Evolutionary conservation across 2,113 vertebrate genomes (phyloP).

Genomic region (Marmota flaviventris): DNA sequence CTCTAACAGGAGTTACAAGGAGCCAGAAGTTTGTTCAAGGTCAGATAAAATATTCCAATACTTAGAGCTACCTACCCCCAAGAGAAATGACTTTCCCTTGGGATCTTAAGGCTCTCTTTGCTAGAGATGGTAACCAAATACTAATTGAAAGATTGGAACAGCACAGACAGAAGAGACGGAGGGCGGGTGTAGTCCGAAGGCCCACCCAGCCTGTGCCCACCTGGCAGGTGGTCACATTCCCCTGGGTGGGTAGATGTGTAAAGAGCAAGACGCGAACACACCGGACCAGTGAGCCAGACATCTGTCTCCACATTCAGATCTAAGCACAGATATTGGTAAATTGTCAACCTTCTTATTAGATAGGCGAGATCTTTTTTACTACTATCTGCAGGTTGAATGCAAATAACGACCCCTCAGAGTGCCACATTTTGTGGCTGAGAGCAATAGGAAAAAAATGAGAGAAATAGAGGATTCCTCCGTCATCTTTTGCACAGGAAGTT

Average conservation of each 20-base stretch:
- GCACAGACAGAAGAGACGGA: neutral
- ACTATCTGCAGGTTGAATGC: neutral
- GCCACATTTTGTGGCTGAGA: neutral
- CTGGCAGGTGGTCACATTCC: neutral
- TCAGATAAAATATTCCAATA: neutral
- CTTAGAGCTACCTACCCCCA: neutral
- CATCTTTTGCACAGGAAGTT: neutral
- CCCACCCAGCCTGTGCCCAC: neutral
- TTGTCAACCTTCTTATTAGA: neutral
- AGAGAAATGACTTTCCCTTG: neutral
- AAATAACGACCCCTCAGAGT: neutral
- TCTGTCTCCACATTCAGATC: neutral
- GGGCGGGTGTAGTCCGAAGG: neutral
- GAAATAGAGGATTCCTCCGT: neutral
- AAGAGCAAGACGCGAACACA: neutral
- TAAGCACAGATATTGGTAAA: neutral
- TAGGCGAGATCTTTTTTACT: neutral
- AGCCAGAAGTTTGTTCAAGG: neutral
- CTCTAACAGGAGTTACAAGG: neutral
- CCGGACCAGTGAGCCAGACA: neutral
- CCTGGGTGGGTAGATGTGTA: fast-evolving
- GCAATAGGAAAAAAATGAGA: neutral
- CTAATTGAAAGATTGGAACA: neutral
- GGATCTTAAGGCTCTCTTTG: neutral
- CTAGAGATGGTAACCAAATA: neutral